phyloP scores from a whole-genome alignment of 2,113 vertebrate species.

The Hyaena hyaena region DNA sequence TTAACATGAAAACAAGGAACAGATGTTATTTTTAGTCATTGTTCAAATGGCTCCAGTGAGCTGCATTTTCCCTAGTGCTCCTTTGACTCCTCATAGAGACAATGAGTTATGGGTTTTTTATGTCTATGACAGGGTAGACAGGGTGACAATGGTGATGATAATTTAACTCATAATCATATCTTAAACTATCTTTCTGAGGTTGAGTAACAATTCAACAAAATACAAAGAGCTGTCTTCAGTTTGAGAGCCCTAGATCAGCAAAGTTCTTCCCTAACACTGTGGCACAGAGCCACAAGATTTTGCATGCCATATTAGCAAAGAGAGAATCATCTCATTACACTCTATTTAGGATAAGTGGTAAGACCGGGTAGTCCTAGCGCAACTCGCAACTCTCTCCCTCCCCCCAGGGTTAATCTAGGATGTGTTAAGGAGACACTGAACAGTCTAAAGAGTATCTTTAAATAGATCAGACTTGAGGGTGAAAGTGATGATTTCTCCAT shows the following conservation, averaged over 20 bases:
- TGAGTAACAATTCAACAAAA: slow-evolving; percentile 37
- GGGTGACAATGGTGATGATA: slow-evolving; percentile 33
- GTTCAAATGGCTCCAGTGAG: slow-evolving; percentile 63
- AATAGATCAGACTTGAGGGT: not conserved
- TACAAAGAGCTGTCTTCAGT: not conserved
- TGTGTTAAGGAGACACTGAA: not conserved
- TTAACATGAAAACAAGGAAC: slow-evolving; percentile 77
- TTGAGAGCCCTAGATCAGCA: not conserved
- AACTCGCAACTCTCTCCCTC: not conserved
- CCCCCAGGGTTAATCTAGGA: not conserved
- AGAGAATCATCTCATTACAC: not conserved
- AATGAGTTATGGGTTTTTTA: slow-evolving; percentile 58
- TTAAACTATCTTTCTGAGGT: slow-evolving; percentile 31
- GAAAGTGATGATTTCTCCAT: not conserved
- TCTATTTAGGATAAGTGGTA: not conserved
- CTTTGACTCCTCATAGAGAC: slow-evolving; percentile 64
- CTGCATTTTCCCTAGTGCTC: slow-evolving; percentile 52
- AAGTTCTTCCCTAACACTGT: not conserved
- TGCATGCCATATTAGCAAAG: not conserved
- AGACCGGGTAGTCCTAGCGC: not conserved
- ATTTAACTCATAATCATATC: slow-evolving; percentile 38
- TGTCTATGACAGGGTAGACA: slow-evolving; percentile 44
- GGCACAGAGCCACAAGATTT: not conserved
- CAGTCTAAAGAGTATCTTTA: not conserved
- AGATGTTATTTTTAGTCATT: slow-evolving; percentile 77